These are phyloP conservation scores for Hyles euphorbiae DNA, from an alignment of 1,140 invertebrate species.

Conservation along the genomic window DNA sequence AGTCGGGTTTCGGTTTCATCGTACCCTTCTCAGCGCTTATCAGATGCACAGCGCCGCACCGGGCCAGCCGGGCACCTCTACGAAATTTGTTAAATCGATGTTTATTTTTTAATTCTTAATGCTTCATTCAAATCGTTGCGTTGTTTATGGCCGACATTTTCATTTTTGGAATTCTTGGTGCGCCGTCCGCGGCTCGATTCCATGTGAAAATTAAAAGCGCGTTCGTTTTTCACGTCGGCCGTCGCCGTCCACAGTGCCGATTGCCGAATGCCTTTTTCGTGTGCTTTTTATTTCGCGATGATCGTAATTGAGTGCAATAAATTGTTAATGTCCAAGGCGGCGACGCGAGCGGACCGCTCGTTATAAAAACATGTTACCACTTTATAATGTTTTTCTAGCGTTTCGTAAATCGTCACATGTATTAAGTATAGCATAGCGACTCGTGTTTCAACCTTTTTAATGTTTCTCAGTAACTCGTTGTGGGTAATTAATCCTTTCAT, in stretches of 20 bases:
- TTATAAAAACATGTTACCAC: slow-evolving; percentile 41
- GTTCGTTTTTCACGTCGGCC: slow-evolving; percentile 54
- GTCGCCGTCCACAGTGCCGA: slow-evolving; percentile 41
- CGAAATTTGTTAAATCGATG: slow-evolving; percentile 59
- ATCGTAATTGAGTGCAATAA: slow-evolving; percentile 69
- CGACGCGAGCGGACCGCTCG: slow-evolving; percentile 33
- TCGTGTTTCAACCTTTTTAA: slow-evolving; percentile 46
- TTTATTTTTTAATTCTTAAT: slow-evolving; percentile 63
- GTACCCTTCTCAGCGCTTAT: slow-evolving; percentile 63
- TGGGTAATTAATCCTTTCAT: slow-evolving; percentile 57
- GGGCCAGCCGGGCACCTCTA: slow-evolving; percentile 32
- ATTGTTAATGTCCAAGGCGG: slow-evolving; percentile 51
- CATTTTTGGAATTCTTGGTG: slow-evolving; percentile 62
- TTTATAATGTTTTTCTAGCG: slow-evolving; percentile 43
- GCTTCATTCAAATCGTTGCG: slow-evolving; percentile 69
- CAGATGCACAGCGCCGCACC: slow-evolving; percentile 36
- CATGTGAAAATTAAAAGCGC: slow-evolving; percentile 62
- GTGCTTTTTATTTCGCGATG: slow-evolving; percentile 56
- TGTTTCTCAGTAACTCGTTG: slow-evolving; percentile 44
- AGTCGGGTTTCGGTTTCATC: slow-evolving; percentile 60
- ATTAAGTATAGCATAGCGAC: slow-evolving; percentile 38
- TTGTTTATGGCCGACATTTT: slow-evolving; percentile 74
- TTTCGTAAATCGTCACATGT: slow-evolving; percentile 38
- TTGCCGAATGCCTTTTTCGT: slow-evolving; percentile 56
- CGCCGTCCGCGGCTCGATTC: slow-evolving; percentile 33